Percentiles rank a stretch among this genome's conserved stretches.
Conservation (phyloP, 2,113 vertebrate species). For the Rhadina sibilatrix region DNA sequence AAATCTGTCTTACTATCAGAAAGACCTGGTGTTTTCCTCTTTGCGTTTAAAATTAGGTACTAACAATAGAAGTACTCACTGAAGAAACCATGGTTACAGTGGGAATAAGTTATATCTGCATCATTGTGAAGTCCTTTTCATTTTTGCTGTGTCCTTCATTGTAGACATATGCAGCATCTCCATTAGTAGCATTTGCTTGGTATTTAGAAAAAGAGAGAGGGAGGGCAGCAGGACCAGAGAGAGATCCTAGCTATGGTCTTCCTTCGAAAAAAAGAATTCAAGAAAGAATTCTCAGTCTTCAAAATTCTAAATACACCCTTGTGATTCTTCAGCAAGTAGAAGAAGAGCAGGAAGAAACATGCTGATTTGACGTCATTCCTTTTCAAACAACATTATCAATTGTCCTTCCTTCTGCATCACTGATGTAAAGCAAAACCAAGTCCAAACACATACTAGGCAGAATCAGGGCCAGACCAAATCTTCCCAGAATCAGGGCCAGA, state of each 20-base stretch:
- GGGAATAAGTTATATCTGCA: conserved; percentile 34
- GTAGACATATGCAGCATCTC: not conserved
- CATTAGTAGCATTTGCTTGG: not conserved
- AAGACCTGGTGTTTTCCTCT: conserved; percentile 51
- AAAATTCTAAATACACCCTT: not conserved
- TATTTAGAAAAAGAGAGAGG: not conserved
- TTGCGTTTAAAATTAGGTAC: conserved; percentile 21
- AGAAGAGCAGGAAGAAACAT: not conserved
- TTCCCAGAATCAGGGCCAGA: not conserved
- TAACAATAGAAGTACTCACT: conserved; percentile 67
- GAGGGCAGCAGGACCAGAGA: not conserved
- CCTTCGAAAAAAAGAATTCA: not conserved
- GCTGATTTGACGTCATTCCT: not conserved
- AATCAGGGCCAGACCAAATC: not conserved
- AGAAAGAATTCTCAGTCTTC: not conserved
- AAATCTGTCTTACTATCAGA: conserved; percentile 38
- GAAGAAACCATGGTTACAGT: conserved; percentile 72
- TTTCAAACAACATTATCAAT: not conserved
- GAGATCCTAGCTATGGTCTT: not conserved
- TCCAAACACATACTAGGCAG: not conserved
- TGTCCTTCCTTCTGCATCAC: not conserved
- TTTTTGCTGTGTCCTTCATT: conserved; percentile 45
- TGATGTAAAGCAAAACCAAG: not conserved
- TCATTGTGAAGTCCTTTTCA: conserved; percentile 40
- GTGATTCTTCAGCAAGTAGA: not conserved